Evolutionary conservation across 2,888 invertebrate species (phyloP), one percentile per base, ranked within the genome.

Genomic region (Theretra japonica): DNA sequence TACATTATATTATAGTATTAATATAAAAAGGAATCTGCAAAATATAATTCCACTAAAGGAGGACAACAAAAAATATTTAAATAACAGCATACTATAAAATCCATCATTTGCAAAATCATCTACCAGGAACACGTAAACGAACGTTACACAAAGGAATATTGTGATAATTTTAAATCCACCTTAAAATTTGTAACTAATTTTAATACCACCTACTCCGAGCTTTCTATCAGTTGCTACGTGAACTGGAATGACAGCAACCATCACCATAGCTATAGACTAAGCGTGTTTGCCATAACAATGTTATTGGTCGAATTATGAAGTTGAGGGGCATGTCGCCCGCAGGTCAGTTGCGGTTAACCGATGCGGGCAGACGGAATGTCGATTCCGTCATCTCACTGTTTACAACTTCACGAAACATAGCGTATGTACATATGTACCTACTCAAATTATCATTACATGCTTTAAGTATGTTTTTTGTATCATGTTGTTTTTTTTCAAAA

Each of bases 271-370:
- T 19, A n/a, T 53, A 19, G n/a, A 17, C 4, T 56, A 75, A 72
- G 73, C 72, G 74, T 75, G 76, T 71, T 69, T 73, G 77, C 78
- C 83, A 83, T 83, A 84, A 83, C 83, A 84, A 78, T 82, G 84
- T 85, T 86, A 84, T 81, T 83, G 83, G 80, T 81, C 76, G 77
- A 85, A 83, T 84, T 83, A 83, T 82, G 76, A 78, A 80, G 82
- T 81, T 77, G 77, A 80, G 77, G 82, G 82, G 83, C 84, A 84
- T 83, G 83, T 86, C 86, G 83, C 81, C 83, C 83, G 82, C 86
- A 88, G 83, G 80, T 83, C 82, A 81, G 79, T 79, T 89, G 90
- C 76, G 90, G 91, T 90, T 88, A 87, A 87, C 91, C 91, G 85
- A 90, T 91, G 88, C 90, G 89, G 91, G 91, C 77, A 73, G 82